Evolutionary conservation across 2,888 invertebrate species (phyloP).

Genomic region (Patella ulyssiponensis): DNA sequence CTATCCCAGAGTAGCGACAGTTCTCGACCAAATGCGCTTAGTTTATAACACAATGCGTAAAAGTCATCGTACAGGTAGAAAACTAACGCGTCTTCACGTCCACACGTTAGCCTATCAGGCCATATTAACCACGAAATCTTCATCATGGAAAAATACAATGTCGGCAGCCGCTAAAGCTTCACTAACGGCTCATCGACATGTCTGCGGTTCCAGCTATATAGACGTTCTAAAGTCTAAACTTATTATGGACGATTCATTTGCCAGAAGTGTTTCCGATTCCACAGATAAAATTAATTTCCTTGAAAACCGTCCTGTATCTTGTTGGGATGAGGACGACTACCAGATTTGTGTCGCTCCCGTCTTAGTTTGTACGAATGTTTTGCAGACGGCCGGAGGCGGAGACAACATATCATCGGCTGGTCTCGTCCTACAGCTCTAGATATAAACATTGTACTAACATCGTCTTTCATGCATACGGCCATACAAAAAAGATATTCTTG

Average conservation of each 20-base stretch:
- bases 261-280: slow-evolving; percentile 78
- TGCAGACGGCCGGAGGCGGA: slow-evolving; percentile 88
- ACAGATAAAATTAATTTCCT: slow-evolving; percentile 78
- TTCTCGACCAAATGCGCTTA: slow-evolving; percentile 85
- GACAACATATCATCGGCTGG: slow-evolving; percentile 92
- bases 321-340: slow-evolving; percentile 82
- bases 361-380: slow-evolving; percentile 85
- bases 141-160: slow-evolving; percentile 83
- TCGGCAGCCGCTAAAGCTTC: slow-evolving; percentile 88
- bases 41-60: slow-evolving; percentile 74
- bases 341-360: slow-evolving; percentile 88
- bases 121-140: slow-evolving; percentile 79
- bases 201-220: slow-evolving; percentile 79
- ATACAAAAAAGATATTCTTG: too few relatives aligned
- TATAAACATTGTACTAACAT: background rate
- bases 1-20: slow-evolving; percentile 84
- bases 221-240: slow-evolving; percentile 77
- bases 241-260: slow-evolving; percentile 87
- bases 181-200: slow-evolving; percentile 86
- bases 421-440: slow-evolving; percentile 75
- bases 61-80: slow-evolving; percentile 70
- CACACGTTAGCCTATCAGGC: slow-evolving; percentile 91
- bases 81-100: slow-evolving; percentile 84
- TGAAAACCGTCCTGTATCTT: slow-evolving; percentile 83
- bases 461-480: too few relatives aligned